Evolutionary conservation across 2,113 vertebrate species (phyloP), one percentile per base, ranked within the genome.

Genomic region (Phaethornis superciliosus): DNA sequence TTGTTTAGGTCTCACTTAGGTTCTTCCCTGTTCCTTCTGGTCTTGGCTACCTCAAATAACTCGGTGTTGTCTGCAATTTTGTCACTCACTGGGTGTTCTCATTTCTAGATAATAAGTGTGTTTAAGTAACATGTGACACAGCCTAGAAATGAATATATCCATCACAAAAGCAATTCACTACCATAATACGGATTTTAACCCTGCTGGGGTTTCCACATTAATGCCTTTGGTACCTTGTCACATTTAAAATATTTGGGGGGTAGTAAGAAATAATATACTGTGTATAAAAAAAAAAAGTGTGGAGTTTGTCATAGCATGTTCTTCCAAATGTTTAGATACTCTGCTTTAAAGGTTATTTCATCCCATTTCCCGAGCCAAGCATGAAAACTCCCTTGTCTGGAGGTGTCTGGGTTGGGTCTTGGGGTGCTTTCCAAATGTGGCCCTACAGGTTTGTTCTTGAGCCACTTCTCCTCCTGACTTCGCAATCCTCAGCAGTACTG

Each of bases 101-200:
- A 21, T 88, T 96, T 93, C 37, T 54, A 94, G 47, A 67, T 32
- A 62, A 62, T 35, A 78, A 85, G 55, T 55, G 55, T 89, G 55
- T 83, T 89, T 83, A 74, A 92, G 24, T 49, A 81, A 55, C 14
- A 27, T 30, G 33, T 75, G 77, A 46, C 8, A n/a, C 21, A 88
- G 69, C 47, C 58, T 94, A 59, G 75, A 89, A 92, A 89, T 63
- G 12, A 52, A 64, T 76, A 35, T 72, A 30, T 81, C 65, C 35
- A 58, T 72, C 49, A 42, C 23, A 83, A 59, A 94, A 81, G 33
- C 70, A 79, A 40, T 56, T 84, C n/a, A 58, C 40, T 76, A 58
- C 42, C 9, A 54, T 46, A 82, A 47, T 70, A 58, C 89, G 71
- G 67, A 67, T 59, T 91, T 89, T 55, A 77, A 67, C 27, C 33